phyloP scores from a whole-genome alignment of 2,888 invertebrate species.

The Acleris emargana region DNA sequence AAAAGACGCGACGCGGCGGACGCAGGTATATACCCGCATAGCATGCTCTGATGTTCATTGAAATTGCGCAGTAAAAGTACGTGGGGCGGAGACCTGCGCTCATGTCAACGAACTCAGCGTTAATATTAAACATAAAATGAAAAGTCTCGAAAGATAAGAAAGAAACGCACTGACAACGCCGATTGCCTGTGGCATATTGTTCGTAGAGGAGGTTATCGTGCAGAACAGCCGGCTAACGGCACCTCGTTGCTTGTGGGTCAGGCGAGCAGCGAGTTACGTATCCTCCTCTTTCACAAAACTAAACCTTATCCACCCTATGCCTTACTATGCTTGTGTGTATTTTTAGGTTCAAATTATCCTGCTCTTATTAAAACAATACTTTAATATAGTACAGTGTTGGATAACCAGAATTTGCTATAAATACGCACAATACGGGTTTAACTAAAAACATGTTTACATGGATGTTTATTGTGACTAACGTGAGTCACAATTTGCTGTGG shows the following conservation, averaged over 20 bases:
- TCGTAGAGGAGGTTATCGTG: constrained; percentile 36
- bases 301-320: background rate
- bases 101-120: constrained; percentile 42
- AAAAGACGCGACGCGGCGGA: constrained; percentile 48
- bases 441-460: constrained; percentile 30
- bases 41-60: constrained; percentile 38
- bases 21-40: constrained; percentile 38
- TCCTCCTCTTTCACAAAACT: constrained; percentile 48
- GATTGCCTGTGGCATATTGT: constrained; percentile 24
- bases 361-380: background rate
- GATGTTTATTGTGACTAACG: constrained; percentile 8
- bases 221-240: constrained; percentile 49
- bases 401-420: background rate
- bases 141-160: constrained; percentile 33
- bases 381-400: background rate
- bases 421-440: constrained; percentile 5
- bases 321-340: background rate
- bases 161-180: constrained; percentile 26
- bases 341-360: background rate
- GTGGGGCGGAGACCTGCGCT: constrained; percentile 42
- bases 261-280: constrained; percentile 55
- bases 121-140: constrained; percentile 28
- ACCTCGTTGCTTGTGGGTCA: constrained; percentile 48
- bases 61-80: constrained; percentile 40
- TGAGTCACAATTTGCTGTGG: constrained; percentile 17